Evolutionary conservation across 2,888 invertebrate genomes (phyloP).

Genomic region (Sycophila texana): DNA sequence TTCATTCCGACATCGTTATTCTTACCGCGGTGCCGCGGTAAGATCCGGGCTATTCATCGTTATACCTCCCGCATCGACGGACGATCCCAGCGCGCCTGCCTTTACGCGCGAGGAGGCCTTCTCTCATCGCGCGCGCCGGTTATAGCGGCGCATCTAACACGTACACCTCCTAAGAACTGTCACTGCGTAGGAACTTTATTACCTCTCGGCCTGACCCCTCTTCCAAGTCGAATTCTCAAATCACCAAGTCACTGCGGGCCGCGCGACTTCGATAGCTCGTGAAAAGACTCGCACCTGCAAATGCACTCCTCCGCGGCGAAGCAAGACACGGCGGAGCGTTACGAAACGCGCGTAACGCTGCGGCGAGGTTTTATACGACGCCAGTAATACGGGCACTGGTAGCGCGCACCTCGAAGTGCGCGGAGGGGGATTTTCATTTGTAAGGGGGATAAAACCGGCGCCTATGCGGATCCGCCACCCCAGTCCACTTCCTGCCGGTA

Average conservation of each 20-base stretch:
- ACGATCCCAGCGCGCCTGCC: too few relatives aligned
- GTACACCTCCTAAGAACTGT: background rate
- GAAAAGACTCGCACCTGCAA: background rate
- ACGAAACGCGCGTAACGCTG: slow-evolving; percentile 25
- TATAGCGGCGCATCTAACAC: too few relatives aligned
- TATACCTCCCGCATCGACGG: too few relatives aligned
- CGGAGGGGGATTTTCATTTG: slow-evolving; percentile 36
- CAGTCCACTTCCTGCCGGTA: background rate
- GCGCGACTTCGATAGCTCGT: background rate
- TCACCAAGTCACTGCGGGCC: slow-evolving; percentile 7
- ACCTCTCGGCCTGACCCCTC: background rate
- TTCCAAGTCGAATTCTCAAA: slow-evolving; percentile 28
- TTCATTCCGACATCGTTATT: too few relatives aligned
- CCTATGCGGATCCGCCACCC: background rate
- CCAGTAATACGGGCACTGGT: slow-evolving; percentile 19
- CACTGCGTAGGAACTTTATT: background rate
- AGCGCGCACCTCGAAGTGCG: background rate
- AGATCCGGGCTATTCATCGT: too few relatives aligned
- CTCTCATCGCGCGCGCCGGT: too few relatives aligned
- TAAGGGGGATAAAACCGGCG: slow-evolving; percentile 5
- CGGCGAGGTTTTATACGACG: slow-evolving; percentile 31
- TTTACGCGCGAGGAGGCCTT: too few relatives aligned
- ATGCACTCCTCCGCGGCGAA: background rate
- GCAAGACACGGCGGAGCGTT: background rate
- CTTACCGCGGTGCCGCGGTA: too few relatives aligned